Base-by-base conservation (phyloP, 2,888 invertebrate species). In the Poecilus cupreus region DNA sequence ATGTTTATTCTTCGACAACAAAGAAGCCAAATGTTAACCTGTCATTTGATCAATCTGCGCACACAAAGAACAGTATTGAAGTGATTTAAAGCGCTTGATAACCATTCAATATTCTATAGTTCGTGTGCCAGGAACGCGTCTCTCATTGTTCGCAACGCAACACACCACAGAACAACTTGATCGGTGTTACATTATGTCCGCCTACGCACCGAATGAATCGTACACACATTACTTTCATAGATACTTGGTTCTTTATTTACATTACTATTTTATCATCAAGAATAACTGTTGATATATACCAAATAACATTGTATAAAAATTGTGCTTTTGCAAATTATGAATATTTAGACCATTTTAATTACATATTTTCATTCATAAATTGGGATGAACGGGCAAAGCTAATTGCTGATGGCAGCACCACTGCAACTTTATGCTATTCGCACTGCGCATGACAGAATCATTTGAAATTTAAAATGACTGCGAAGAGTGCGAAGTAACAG, bases 11-110 rank as follows among this genome's bases (percentile, higher is more conserved):
- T 68, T 32, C 16, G 13, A 60, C 60, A 68, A 68, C 64, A 68
- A 68, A 68, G 64, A 68, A 16, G 16, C 16, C 32, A 68, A 68
- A 68, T 68, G 64, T 37, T 68, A 68, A 8, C 18, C 64, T 68
- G 64, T 68, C 37, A 68, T 68, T 68, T 68, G 64, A 32, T 37
- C 13, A 13, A 16, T 60, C 60, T 60, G 0, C 8, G 32, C 13
- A 37, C 16, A 60, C 26, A 68, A 37, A 37, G 37, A 60, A 26
- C 24, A 1, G 8, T 18, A 13, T 18, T n/a, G 3, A 4, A 37
- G 18, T 68, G 64, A 68, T 68, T 32, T 13, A 1, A 37, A 68
- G 32, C 37, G 13, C 16, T 68, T 68, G 64, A 68, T 68, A 68
- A 32, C 20, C 18, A 60, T 32, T 60, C 60, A n/a, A 68, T 60